Conservation (phyloP, 37 sponge, comb jelly and placozoan species). For the Ephydatia muelleri region DNA sequence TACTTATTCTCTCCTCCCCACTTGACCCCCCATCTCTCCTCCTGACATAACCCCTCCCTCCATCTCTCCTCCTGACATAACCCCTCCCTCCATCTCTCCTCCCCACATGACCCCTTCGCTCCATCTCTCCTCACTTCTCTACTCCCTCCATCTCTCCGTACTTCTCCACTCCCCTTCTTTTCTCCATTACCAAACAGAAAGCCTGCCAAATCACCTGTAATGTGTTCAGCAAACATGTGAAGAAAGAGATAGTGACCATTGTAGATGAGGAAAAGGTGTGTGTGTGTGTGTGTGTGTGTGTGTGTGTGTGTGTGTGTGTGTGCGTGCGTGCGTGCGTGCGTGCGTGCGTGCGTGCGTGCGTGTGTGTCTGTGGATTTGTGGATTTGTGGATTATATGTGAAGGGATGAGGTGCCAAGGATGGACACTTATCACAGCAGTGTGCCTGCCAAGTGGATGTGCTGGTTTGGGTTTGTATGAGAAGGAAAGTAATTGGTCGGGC, state of each 20-base stretch:
- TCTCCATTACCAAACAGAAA: slow-evolving; percentile 37
- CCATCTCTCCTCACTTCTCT: no score
- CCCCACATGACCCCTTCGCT: no score
- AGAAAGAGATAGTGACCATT: slow-evolving; percentile 88
- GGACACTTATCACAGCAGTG: no score
- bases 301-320: slow-evolving; percentile 21
- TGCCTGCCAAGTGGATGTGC: no score
- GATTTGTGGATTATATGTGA: background rate
- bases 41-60: no score
- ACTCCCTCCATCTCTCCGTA: background rate
- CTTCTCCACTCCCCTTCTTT: background rate
- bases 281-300: slow-evolving; percentile 23
- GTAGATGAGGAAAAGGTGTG: slow-evolving; percentile 89
- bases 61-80: background rate
- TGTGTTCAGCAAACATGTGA: slow-evolving; percentile 91
- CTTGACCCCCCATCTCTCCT: no score
- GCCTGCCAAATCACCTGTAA: slow-evolving; percentile 84
- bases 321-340: background rate
- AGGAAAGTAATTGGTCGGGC: no score
- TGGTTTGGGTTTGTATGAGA: no score
- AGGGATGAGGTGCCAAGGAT: no score
- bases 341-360: slow-evolving; percentile 3
- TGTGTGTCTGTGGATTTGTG: slow-evolving; percentile 6
- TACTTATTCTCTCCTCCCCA: no score
- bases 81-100: background rate